Conservation (phyloP, 2,797 vertebrate genomes). For the Hozukius guyotensis region DNA sequence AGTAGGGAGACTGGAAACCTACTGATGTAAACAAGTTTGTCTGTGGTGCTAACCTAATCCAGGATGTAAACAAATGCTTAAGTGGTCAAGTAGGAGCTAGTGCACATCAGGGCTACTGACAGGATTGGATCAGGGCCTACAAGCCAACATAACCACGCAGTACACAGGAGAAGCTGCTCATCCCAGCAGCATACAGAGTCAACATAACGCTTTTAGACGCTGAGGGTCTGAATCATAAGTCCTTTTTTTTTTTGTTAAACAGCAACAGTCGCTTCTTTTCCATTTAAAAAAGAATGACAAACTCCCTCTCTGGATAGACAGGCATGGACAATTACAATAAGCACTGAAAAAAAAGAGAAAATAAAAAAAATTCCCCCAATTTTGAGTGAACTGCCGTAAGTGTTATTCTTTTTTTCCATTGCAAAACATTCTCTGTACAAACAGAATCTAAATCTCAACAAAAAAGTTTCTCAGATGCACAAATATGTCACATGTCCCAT, state of each 20-base stretch:
- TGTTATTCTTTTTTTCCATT: slow-evolving; percentile 63
- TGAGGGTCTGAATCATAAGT: slow-evolving; percentile 64
- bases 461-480: slow-evolving; percentile 72
- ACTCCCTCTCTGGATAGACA: slow-evolving; percentile 68
- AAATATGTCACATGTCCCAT: slow-evolving; percentile 64
- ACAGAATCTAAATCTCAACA: slow-evolving; percentile 72
- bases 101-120: slow-evolving; percentile 68
- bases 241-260: slow-evolving; percentile 65
- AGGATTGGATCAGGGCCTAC: slow-evolving; percentile 67
- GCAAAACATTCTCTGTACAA: slow-evolving; percentile 82
- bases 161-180: slow-evolving; percentile 64
- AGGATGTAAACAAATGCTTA: slow-evolving; percentile 77
- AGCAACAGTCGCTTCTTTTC: slow-evolving; percentile 57
- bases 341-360: slow-evolving; percentile 60
- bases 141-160: slow-evolving; percentile 52
- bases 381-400: slow-evolving; percentile 54
- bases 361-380: slow-evolving; percentile 41
- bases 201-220: slow-evolving; percentile 58
- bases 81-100: slow-evolving; percentile 67
- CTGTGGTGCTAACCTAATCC: slow-evolving; percentile 62
- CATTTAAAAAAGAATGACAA: slow-evolving; percentile 65
- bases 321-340: slow-evolving; percentile 78
- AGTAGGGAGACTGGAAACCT: slow-evolving; percentile 56
- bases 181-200: slow-evolving; percentile 57
- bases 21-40: slow-evolving; percentile 72